These are phyloP conservation scores for Notocelia uddmanniana DNA, from an alignment of 2,888 invertebrate species.

Conservation along the genomic window DNA sequence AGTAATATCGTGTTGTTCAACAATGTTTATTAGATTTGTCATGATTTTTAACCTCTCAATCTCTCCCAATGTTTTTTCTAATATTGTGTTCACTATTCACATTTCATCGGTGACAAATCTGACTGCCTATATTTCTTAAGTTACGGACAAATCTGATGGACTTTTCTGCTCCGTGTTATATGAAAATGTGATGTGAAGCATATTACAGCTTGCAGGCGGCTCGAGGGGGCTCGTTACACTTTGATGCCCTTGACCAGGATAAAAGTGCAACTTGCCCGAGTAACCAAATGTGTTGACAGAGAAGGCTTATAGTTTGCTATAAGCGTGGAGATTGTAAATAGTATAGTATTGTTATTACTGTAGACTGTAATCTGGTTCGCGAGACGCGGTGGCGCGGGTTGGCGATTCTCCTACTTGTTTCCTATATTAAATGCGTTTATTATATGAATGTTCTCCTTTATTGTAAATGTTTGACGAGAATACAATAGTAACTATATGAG, in stretches of 20 bases:
- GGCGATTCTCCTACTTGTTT: slow-evolving; percentile 80
- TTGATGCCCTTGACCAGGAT: not conserved
- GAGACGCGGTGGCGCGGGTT: slow-evolving; percentile 58
- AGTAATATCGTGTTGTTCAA: slow-evolving; percentile 62
- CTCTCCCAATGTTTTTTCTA: slow-evolving; percentile 57
- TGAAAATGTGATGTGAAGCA: slow-evolving; percentile 73
- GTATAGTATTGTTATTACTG: slow-evolving; percentile 78
- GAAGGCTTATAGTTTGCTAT: slow-evolving; percentile 24
- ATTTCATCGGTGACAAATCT: slow-evolving; percentile 27
- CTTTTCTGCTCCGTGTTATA: slow-evolving; percentile 36
- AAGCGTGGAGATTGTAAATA: slow-evolving; percentile 69
- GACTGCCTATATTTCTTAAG: slow-evolving; percentile 33
- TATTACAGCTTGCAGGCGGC: slow-evolving; percentile 66
- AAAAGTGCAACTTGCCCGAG: slow-evolving; percentile 7
- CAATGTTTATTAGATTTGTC: slow-evolving; percentile 55
- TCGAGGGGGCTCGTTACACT: not conserved
- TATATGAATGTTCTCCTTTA: slow-evolving; percentile 84
- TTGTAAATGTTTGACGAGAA: slow-evolving; percentile 82
- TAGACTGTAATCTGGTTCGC: slow-evolving; percentile 81
- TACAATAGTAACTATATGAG: slow-evolving; percentile 70
- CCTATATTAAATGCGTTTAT: slow-evolving; percentile 83
- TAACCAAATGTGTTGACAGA: slow-evolving; percentile 50
- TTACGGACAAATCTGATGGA: slow-evolving; percentile 36
- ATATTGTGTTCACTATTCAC: slow-evolving; percentile 9
- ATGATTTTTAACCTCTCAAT: slow-evolving; percentile 52